Base-by-base conservation (phyloP, 2,888 invertebrate species). In the Biston betularia region DNA sequence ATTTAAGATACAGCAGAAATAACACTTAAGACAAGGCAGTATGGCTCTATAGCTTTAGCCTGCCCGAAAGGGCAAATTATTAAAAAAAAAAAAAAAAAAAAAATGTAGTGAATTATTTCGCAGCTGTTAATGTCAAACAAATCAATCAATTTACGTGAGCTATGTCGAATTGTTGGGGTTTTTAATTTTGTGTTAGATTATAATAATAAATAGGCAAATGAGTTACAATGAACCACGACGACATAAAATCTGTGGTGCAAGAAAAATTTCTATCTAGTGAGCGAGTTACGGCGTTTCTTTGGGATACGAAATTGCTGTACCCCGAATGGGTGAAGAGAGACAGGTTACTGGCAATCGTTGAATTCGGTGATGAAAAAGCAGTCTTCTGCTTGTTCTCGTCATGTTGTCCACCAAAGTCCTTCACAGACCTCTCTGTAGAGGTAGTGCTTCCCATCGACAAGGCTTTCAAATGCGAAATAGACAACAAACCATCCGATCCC, bases 381-480 rank as follows among this genome's bases (percentile, higher is more conserved):
- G 91, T 94, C 60, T 93, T 94, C 81, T 92, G 93, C 83, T 88
- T 93, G 75, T 90, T 88, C 76, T 89, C 93, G 62, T 92, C 96
- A 64, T 95, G 95, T 79, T 94, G 92, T 78, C 96, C 96, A 75
- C 96, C 97, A 24, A 95, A 95, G 83, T 95, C 95, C 63, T 96
- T 96, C 81, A 96, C 96, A 59, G 97, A 98, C 89, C 93, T 98
- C 75, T 95, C 96, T 12, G 95, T 98, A 79, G 97, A 97, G 89
- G 96, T 96, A 86, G 96, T 97, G 59, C 95, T 98, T 79, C 97
- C 98, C 35, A 95, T 98, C 64, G 96, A 97, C 90, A 95, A 95
- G 78, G 95, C 95, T 79, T 97, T 98, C 87, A 95, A 96, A 86
- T 97, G 97, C 92, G 95, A 96, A 83, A 95, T 96, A 80, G 96